Percentiles rank a stretch among this genome's conserved stretches.
Conservation (phyloP, 2,113 vertebrate genomes). For the Donacobius atricapilla region DNA sequence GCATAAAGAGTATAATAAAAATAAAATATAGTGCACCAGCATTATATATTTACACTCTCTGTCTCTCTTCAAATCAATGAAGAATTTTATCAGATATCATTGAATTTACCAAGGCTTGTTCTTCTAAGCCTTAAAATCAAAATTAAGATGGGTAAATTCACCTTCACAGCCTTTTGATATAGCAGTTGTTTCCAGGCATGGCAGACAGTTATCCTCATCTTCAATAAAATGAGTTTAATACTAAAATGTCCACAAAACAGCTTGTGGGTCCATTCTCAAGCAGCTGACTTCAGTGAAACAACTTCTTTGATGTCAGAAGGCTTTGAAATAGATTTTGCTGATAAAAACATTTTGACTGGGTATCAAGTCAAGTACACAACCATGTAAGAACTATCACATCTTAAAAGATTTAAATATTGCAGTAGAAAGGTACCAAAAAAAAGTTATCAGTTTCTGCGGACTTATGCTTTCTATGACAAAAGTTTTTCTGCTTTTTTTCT, state of each 20-base stretch:
- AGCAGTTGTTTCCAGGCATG: neutral
- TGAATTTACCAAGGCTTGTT: neutral
- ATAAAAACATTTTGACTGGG: neutral
- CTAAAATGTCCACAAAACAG: neutral
- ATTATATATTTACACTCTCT: neutral
- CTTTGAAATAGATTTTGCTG: neutral
- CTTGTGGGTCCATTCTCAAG: neutral
- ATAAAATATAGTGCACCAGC: neutral
- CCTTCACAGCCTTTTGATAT: neutral
- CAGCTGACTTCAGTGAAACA: neutral
- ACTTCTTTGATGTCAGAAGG: neutral
- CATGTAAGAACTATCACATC: neutral
- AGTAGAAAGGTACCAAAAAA: neutral
- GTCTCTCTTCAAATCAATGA: neutral
- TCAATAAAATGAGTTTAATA: neutral
- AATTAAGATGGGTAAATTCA: neutral
- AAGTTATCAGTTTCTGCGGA: neutral
- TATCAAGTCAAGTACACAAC: neutral
- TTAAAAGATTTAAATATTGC: neutral
- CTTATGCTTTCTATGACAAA: neutral
- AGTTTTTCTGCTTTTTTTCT: neutral
- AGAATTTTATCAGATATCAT: neutral
- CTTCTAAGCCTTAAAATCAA: neutral
- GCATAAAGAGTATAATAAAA: neutral
- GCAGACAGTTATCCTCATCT: neutral